Base-by-base conservation (phyloP, 2,797 vertebrate genomes). In the Sandelia bainsii region DNA sequence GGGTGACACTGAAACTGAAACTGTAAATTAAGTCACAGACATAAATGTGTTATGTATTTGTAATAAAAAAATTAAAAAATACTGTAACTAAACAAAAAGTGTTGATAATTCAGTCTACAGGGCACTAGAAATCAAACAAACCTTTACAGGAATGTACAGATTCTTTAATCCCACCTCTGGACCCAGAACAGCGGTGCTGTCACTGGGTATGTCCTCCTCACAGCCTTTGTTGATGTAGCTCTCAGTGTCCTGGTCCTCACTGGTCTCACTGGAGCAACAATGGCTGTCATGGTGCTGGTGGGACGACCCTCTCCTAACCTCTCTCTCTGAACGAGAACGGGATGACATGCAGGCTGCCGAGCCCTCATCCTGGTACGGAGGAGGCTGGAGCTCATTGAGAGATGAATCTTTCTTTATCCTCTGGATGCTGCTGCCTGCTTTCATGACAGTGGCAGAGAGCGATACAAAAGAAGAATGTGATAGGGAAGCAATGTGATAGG, bases 161-260 rank as follows among this genome's bases (percentile, higher is more conserved):
- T 7, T 39, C 59, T 23, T 1, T 44, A 19, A 9, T 44, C 85
- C 69, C 92, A 98, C 98, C 94, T 98, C 97, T 19, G 95, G 96
- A 64, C 97, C 97, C 84, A 99, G 94, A 66, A 98, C 96, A 0
- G 96, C 97, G 0, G 97, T 98, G 93, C 98, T 99, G 85, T 99
- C 97, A 14, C 97, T 99, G 2, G 97, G 97, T 29, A 96, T 96
- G 72, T 99, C 98, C 90, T 99, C 97, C 84, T 98, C 97, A 0
- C 95, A 97, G 68, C 93, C 96, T 91, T 98, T 99, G 87, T 97
- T 97, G 86, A 95, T 94, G 85, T 96, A 97, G 87, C 95, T 96
- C 88, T 96, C 96, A 0, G 95, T 93, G 92, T 98, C 97, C 0
- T 95, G 96, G 37, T 96, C 97, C 0, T 83, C 93, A 60, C 96